Percentiles rank a stretch among this genome's conserved stretches.
These are phyloP conservation scores for Mobula birostris DNA, from an alignment of 2,113 vertebrate species.

Conservation along the genomic window DNA sequence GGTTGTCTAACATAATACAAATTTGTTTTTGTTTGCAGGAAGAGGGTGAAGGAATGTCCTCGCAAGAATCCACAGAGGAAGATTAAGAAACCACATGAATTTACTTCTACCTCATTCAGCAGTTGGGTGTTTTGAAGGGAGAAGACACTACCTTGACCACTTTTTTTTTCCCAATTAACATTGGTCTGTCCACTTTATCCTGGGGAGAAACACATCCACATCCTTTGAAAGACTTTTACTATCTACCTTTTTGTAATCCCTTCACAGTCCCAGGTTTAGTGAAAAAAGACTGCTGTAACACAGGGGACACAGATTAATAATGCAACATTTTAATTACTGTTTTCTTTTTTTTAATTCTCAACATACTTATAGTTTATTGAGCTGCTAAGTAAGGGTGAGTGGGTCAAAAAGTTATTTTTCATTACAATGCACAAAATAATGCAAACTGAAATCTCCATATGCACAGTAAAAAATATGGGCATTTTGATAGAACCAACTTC, in stretches of 20 bases:
- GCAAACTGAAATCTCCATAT: conserved; percentile 51
- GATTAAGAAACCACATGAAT: conserved; percentile 68
- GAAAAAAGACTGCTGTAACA: conserved; percentile 73
- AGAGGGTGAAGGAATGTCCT: conserved; percentile 74
- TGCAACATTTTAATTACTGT: conserved; percentile 63
- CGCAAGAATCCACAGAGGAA: conserved; percentile 79
- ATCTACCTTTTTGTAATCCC: conserved; percentile 64
- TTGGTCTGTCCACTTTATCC: conserved; percentile 45
- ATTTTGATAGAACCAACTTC: conserved; percentile 54
- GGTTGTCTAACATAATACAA: background rate
- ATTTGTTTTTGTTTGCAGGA: conserved; percentile 60
- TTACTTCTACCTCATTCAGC: conserved; percentile 91
- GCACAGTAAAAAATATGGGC: conserved; percentile 48
- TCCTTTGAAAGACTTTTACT: conserved; percentile 66
- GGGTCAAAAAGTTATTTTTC: conserved; percentile 55
- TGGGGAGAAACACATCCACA: conserved; percentile 54
- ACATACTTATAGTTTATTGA: conserved; percentile 69
- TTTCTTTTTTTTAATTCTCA: conserved; percentile 56
- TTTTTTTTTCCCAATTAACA: conserved; percentile 48
- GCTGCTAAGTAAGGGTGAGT: conserved; percentile 60
- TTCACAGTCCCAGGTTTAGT: conserved; percentile 71
- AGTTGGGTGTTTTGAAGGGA: conserved; percentile 87
- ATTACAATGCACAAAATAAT: conserved; percentile 55
- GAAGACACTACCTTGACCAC: conserved; percentile 89
- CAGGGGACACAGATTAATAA: conserved; percentile 68